Evolutionary conservation across 2,797 vertebrate genomes (phyloP).

Genomic region (Phyllotis vaccarum): DNA sequence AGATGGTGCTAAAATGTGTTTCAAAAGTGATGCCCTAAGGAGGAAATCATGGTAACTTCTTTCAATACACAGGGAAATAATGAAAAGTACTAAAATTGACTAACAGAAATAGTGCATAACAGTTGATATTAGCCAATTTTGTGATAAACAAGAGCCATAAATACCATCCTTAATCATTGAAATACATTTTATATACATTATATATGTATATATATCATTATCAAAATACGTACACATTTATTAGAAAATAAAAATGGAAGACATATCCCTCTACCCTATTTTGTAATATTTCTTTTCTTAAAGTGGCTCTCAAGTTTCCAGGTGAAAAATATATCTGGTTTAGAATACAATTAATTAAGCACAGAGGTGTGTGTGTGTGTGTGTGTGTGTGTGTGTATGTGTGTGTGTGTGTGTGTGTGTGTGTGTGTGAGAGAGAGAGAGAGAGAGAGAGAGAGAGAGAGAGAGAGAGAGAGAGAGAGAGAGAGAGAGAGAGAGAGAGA

Average conservation of each 20-base stretch:
- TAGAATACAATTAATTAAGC: neutral
- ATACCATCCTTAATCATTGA: neutral
- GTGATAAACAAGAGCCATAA: neutral
- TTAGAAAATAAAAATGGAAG: neutral
- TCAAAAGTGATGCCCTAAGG: neutral
- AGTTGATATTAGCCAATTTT: neutral
- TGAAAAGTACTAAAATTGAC: conserved; percentile 15
- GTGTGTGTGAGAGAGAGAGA: neutral
- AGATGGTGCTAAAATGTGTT: neutral
- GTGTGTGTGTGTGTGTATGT: neutral
- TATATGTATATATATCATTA: no score
- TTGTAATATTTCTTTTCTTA: neutral
- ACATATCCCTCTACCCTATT: neutral
- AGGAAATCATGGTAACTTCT: conserved; percentile 3
- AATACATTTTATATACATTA: no score
- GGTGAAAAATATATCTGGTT: neutral
- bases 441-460: no score
- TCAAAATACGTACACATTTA: neutral
- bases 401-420: neutral
- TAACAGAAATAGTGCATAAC: conserved; percentile 40
- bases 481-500: no score
- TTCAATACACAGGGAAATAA: neutral
- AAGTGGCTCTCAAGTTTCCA: conserved; percentile 31
- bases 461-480: no score
- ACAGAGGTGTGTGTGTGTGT: neutral